Evolutionary conservation across 2,888 invertebrate species (phyloP).

Genomic region (Ptychoptera albimana): DNA sequence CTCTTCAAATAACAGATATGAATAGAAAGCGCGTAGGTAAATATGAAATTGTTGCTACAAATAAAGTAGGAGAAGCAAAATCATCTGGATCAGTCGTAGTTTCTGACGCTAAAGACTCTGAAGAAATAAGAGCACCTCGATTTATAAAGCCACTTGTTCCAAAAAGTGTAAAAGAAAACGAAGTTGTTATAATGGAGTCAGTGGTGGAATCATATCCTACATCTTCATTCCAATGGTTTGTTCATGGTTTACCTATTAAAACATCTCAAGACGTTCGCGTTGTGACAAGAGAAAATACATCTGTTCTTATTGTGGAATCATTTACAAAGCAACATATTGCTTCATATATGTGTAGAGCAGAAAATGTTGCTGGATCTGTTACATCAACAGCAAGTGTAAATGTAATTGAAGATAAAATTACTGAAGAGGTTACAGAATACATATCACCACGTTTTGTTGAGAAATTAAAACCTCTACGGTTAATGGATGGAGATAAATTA

Average conservation of each 20-base stretch:
- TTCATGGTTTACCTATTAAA: conserved; percentile 53
- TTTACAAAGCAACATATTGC: conserved; percentile 53
- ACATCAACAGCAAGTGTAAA: conserved; percentile 65
- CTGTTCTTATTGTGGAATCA: conserved; percentile 61
- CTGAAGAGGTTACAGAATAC: conserved; percentile 40
- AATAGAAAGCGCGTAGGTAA: conserved; percentile 68
- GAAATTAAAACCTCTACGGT: conserved; percentile 52
- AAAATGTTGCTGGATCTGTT: conserved; percentile 78
- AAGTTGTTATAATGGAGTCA: conserved; percentile 64
- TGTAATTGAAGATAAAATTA: conserved; percentile 34
- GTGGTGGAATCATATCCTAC: conserved; percentile 58
- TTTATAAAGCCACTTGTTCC: conserved; percentile 58
- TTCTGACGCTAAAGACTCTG: conserved; percentile 37
- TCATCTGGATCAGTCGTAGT: conserved; percentile 73
- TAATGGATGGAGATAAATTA: conserved; percentile 84
- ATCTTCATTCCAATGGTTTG: conserved; percentile 79
- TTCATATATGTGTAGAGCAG: conserved; percentile 72
- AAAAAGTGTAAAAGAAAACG: conserved; percentile 51
- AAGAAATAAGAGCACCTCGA: conserved; percentile 49
- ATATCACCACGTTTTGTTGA: conserved; percentile 62
- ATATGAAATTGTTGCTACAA: conserved; percentile 73
- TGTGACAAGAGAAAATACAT: conserved; percentile 55
- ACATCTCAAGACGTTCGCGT: conserved; percentile 54
- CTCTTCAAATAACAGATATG: conserved; percentile 46
- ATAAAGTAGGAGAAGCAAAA: conserved; percentile 59